Evolutionary conservation across 2,888 invertebrate genomes (phyloP), one percentile per base, ranked within the genome.

Genomic region (Sesamia inferens): DNA sequence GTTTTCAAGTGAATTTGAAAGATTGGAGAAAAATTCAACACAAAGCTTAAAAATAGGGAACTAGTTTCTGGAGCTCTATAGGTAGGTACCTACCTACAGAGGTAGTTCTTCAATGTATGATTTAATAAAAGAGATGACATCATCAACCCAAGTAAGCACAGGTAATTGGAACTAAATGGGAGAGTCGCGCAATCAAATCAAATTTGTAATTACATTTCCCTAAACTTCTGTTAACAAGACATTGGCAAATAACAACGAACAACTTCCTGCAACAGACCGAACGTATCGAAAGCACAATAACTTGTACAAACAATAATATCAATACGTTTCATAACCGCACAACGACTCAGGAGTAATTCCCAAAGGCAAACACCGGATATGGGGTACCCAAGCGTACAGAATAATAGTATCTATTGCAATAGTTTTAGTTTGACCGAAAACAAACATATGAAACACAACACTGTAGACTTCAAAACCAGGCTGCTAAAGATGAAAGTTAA

Each of bases 351-450:
- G 42, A 62, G 64, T 81, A 85, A 85, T 81, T 81, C 77, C 81
- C 78, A 81, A 83, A 79, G 76, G 76, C 73, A 58, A 13, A 67
- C n/a, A 74, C 72, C 85, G 85, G 85, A 87, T 70, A 75, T 64
- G 57, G 42, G n/a, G 72, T 79, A 84, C 72, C 74, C 74, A 75
- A 81, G 59, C 72, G 80, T 74, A 74, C 66, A 62, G 24, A 77
- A 47, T 74, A 74, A 55, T 73, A 68, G 68, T 54, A 74, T 59
- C 16, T 61, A 79, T 65, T 79, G 78, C 78, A 78, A 72, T 73
- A 75, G 64, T 69, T 76, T 74, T 63, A 64, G 19, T 59, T 44
- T 16, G 0, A 51, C 39, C 24, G n/a, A 68, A 79, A 63, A 68
- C 64, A 31, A 68, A 65, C 7, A 13, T 58, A 61, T 5, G 47